These are phyloP conservation scores for Stramonita haemastoma DNA, from an alignment of 2,888 invertebrate genomes.

Conservation along the genomic window DNA sequence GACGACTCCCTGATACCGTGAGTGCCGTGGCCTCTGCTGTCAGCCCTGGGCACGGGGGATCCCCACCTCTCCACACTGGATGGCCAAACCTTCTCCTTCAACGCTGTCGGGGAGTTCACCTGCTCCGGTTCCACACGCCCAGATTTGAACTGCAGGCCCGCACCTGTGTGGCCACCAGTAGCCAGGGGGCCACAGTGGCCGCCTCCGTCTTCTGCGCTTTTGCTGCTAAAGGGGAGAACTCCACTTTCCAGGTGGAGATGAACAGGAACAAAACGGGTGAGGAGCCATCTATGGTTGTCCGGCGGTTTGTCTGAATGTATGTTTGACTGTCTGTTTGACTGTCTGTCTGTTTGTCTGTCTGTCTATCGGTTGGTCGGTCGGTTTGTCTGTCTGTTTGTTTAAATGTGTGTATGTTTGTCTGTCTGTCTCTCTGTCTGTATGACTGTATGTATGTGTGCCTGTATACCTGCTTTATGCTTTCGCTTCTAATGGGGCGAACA, in stretches of 20 bases:
- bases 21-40: no score
- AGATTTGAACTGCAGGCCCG: constrained; percentile 43
- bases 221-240: constrained; percentile 42
- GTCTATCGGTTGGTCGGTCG: no score
- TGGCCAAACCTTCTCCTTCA: constrained; percentile 44
- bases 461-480: no score
- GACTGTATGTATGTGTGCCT: no score
- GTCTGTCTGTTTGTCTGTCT: no score
- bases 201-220: constrained; percentile 50
- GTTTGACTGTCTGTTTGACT: neutral
- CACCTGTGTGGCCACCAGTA: constrained; percentile 38
- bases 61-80: constrained; percentile 54
- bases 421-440: no score
- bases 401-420: no score
- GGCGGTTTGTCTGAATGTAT: neutral
- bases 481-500: no score
- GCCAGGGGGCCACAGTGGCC: neutral
- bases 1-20: no score
- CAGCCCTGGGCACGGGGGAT: constrained; percentile 46
- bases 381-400: no score
- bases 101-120: no score
- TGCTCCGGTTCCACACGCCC: no score
- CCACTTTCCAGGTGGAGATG: constrained; percentile 31
- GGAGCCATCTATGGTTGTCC: neutral
- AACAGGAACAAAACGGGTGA: neutral